Percentiles rank a stretch among this genome's conserved stretches.
Evolutionary conservation across 2,113 vertebrate species (phyloP).

Genomic region (Hassar affinis): DNA sequence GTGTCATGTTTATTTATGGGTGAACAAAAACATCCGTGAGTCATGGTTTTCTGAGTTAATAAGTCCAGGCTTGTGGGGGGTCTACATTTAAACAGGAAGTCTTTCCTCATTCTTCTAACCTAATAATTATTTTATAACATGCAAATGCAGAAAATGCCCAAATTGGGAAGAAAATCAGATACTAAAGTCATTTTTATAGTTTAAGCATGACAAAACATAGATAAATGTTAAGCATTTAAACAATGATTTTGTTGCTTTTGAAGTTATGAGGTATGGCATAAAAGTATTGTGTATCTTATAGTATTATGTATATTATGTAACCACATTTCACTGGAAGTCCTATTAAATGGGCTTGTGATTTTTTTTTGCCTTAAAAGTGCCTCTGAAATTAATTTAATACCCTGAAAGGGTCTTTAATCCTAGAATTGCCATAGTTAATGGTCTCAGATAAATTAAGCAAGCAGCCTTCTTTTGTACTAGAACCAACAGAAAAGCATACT

Average conservation of each 20-base stretch:
- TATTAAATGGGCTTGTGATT: constrained; percentile 26
- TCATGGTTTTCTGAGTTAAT: constrained; percentile 33
- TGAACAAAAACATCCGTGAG: constrained; percentile 25
- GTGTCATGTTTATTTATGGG: constrained; percentile 19
- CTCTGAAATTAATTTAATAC: constrained; percentile 22
- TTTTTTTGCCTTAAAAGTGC: neutral
- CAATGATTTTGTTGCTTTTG: constrained; percentile 4
- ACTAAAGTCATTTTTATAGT: constrained; percentile 4
- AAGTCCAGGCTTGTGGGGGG: constrained; percentile 3
- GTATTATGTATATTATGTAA: too few species aligned
- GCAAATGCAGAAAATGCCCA: constrained; percentile 2
- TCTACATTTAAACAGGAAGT: constrained; percentile 20
- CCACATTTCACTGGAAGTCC: constrained; percentile 14
- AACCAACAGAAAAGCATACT: neutral
- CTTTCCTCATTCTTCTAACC: neutral
- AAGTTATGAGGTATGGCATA: constrained; percentile 16
- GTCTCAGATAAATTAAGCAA: neutral
- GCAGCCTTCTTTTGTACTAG: neutral
- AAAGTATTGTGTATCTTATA: constrained; percentile 11
- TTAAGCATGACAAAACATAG: constrained; percentile 14
- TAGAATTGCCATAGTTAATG: neutral
- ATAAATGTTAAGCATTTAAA: neutral
- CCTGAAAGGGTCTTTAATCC: neutral
- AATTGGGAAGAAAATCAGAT: neutral
- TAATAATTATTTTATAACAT: neutral